phyloP scores from a whole-genome alignment of 2,888 invertebrate species.

The Rapana venosa region DNA sequence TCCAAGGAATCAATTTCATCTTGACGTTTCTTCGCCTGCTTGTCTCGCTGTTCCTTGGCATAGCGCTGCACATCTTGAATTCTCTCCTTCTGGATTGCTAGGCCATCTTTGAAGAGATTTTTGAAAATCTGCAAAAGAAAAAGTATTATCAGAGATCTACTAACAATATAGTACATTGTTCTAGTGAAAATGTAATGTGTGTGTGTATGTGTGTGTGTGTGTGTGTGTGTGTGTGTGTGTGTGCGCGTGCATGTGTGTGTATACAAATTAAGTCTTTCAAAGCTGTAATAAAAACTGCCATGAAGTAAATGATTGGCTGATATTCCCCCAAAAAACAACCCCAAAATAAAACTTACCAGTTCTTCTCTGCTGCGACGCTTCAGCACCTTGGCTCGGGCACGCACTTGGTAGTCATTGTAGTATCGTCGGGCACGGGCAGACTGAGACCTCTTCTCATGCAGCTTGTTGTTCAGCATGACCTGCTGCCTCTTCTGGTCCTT shows the following conservation, averaged over 20 bases:
- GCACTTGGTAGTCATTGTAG: slow-evolving; percentile 76
- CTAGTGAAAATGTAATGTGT: background rate
- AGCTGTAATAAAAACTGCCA: background rate
- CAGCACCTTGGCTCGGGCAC: slow-evolving; percentile 75
- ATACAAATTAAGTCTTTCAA: background rate
- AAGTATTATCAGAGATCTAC: background rate
- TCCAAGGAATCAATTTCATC: slow-evolving; percentile 77
- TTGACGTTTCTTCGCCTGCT: slow-evolving; percentile 66
- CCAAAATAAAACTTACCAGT: slow-evolving; percentile 63
- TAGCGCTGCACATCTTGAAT: slow-evolving; percentile 75
- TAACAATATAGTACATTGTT: background rate
- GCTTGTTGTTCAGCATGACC: slow-evolving; percentile 66
- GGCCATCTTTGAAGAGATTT: slow-evolving; percentile 75
- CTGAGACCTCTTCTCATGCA: slow-evolving; percentile 75
- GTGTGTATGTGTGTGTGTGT: background rate
- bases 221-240: background rate
- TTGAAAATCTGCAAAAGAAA: slow-evolving; percentile 72
- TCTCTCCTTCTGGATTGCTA: slow-evolving; percentile 76
- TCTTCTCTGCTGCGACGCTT: slow-evolving; percentile 76
- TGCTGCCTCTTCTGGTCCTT: slow-evolving; percentile 70
- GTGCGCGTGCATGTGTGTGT: background rate
- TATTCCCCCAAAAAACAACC: background rate
- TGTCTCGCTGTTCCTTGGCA: slow-evolving; percentile 73
- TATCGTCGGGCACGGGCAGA: slow-evolving; percentile 74
- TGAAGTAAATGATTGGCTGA: background rate